These are phyloP conservation scores for Ascidia mentula DNA, from an alignment of 23 tunicate species.

Conservation along the genomic window DNA sequence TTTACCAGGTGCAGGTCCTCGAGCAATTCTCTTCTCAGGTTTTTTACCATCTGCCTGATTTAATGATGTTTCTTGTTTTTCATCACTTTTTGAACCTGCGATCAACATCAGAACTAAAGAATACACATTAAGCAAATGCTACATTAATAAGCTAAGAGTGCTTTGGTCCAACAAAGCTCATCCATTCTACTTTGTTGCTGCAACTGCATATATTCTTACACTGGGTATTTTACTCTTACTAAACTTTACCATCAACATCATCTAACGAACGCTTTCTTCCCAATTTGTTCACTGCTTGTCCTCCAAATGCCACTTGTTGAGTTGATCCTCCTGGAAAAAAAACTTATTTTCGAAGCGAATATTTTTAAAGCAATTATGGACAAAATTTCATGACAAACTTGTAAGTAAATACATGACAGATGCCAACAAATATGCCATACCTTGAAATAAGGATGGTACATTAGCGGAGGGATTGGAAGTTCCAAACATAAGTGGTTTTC, in stretches of 20 bases:
- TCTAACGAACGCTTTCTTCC: neutral
- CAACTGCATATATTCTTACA: too few relatives aligned
- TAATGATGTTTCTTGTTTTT: neutral
- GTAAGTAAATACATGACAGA: too few relatives aligned
- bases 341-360: too few relatives aligned
- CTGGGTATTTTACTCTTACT: too few relatives aligned
- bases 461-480: too few relatives aligned
- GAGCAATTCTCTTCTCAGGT: conserved; percentile 1
- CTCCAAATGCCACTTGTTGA: neutral
- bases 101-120: neutral
- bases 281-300: neutral
- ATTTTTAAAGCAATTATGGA: too few relatives aligned
- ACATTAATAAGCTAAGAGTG: neutral
- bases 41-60: neutral
- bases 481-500: too few relatives aligned
- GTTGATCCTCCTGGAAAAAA: neutral
- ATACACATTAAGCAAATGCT: neutral
- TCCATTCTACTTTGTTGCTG: too few relatives aligned
- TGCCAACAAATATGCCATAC: too few relatives aligned
- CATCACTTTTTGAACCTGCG: neutral
- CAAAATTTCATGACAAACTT: too few relatives aligned
- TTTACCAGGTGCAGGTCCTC: neutral
- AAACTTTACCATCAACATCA: neutral
- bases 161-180: too few relatives aligned
- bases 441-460: too few relatives aligned